Base-by-base conservation (phyloP, 2,888 invertebrate species). In the Dermolepida albohirtum region DNA sequence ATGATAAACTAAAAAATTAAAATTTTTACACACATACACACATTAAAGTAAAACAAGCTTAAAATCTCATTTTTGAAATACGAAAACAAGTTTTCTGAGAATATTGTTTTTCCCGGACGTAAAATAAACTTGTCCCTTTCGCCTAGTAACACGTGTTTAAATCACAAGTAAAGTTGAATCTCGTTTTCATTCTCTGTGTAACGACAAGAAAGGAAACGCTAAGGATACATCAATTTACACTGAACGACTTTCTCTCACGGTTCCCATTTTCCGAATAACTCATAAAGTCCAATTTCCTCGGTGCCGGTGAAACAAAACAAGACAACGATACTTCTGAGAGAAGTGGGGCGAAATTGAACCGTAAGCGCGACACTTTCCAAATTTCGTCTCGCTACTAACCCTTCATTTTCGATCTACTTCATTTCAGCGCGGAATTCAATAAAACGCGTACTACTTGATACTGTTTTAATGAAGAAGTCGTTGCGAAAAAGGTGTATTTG, bases 391-490 rank as follows among this genome's bases (percentile, higher is more conserved):
- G 59, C n/a, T 59, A 43, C n/a, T 59, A 43, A 59, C 59, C 14
- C 29, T 17, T 29, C 10, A 22, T 44, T 27, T 16, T 10, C 1
- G 7, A n/a, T 39, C 7, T 27, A 59, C 44, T 59, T 59, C 10
- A 44, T 68, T 68, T 70, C 70, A 73, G 67, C 71, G 69, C 67
- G 67, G 67, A 71, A 72, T 72, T 71, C 71, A 68, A 72, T 69
- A 68, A 71, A 73, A 72, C 72, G 69, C 69, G 68, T 70, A 70
- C 68, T 72, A 72, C 67, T 73, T 73, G 70, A 34, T 34, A 10
- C 6, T 34, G 10, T 34, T 34, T 34, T 10, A 34, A 6, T 34
- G 34, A 34, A 8, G 34, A 34, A 6, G 6, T 6, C 2, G 6
- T 34, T 34, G 1, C 34, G 8, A 34, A 34, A 34, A 34, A 2